These are phyloP conservation scores for Phoxinus phoxinus DNA, from an alignment of 2,113 vertebrate genomes.

Conservation along the genomic window DNA sequence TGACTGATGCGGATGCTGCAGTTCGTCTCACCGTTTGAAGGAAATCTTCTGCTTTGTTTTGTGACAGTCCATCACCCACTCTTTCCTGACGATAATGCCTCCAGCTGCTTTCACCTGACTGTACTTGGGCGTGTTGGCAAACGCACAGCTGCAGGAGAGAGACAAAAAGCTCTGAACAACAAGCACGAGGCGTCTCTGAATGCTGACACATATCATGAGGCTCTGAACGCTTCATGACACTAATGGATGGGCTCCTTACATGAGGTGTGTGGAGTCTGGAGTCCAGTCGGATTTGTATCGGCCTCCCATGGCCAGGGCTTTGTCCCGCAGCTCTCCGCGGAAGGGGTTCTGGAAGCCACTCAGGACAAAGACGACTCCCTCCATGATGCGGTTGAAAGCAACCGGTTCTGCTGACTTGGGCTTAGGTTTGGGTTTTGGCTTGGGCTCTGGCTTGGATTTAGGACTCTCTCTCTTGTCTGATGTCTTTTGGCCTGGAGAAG, in stretches of 20 bases:
- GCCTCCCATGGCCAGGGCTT: slow-evolving; percentile 87
- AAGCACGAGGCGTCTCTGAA: slow-evolving; percentile 12
- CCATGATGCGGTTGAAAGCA: slow-evolving; percentile 75
- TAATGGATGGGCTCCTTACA: slow-evolving; percentile 72
- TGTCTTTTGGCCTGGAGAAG: slow-evolving; percentile 62
- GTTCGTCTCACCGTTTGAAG: slow-evolving; percentile 76
- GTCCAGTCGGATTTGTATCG: slow-evolving; percentile 89
- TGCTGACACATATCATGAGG: background rate
- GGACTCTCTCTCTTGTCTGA: slow-evolving; percentile 57
- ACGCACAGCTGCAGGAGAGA: slow-evolving; percentile 82
- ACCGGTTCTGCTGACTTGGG: slow-evolving; percentile 59
- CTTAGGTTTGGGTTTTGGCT: slow-evolving; percentile 62
- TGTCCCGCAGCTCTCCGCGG: slow-evolving; percentile 87
- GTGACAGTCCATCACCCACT: slow-evolving; percentile 89
- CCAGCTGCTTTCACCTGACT: slow-evolving; percentile 87
- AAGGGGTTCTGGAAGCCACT: slow-evolving; percentile 93
- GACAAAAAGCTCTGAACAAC: slow-evolving; percentile 46
- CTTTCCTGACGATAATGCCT: slow-evolving; percentile 85
- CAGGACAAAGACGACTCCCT: slow-evolving; percentile 88
- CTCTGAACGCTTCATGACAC: background rate
- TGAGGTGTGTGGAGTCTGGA: slow-evolving; percentile 86
- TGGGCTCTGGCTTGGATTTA: slow-evolving; percentile 27
- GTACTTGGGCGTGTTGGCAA: slow-evolving; percentile 92
- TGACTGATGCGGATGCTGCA: no score
- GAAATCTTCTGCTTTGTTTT: slow-evolving; percentile 81